Evolutionary conservation across 2,888 invertebrate genomes (phyloP).

Genomic region (Drosophila robusta): DNA sequence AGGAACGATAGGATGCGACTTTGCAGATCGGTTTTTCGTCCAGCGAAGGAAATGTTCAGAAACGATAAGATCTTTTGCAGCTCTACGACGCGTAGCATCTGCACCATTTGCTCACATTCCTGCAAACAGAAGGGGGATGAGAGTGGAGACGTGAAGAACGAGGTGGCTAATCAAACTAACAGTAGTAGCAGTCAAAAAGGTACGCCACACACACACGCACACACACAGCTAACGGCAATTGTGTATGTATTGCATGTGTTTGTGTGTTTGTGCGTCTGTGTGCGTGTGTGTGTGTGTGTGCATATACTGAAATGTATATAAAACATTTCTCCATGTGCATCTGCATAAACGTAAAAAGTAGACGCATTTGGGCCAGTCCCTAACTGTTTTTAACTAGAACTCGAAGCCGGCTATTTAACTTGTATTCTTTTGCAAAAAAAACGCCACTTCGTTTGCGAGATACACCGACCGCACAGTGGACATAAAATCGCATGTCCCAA

Average conservation of each 20-base stretch:
- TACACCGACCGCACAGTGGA: slow-evolving; percentile 46
- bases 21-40: slow-evolving; percentile 92
- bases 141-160: too few species aligned
- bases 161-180: slow-evolving; percentile 19
- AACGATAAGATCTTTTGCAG: slow-evolving; percentile 93
- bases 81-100: slow-evolving; percentile 91
- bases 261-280: slow-evolving; percentile 8
- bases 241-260: slow-evolving; percentile 51
- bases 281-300: slow-evolving; percentile 15
- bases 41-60: slow-evolving; percentile 92
- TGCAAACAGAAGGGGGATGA: slow-evolving; percentile 41
- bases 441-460: slow-evolving; percentile 9
- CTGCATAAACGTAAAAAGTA: slow-evolving; percentile 2
- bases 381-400: not conserved
- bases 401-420: slow-evolving; percentile 8
- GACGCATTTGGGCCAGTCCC: not conserved
- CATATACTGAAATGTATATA: slow-evolving; percentile 30
- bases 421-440: slow-evolving; percentile 6
- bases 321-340: slow-evolving; percentile 32
- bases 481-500: slow-evolving; percentile 58
- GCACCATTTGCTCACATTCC: slow-evolving; percentile 85
- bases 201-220: slow-evolving; percentile 30
- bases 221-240: slow-evolving; percentile 34
- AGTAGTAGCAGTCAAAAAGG: slow-evolving; percentile 30
- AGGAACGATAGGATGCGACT: slow-evolving; percentile 90